Base-by-base conservation (phyloP, 2,797 vertebrate genomes). In the Oreonectes daqikongensis region DNA sequence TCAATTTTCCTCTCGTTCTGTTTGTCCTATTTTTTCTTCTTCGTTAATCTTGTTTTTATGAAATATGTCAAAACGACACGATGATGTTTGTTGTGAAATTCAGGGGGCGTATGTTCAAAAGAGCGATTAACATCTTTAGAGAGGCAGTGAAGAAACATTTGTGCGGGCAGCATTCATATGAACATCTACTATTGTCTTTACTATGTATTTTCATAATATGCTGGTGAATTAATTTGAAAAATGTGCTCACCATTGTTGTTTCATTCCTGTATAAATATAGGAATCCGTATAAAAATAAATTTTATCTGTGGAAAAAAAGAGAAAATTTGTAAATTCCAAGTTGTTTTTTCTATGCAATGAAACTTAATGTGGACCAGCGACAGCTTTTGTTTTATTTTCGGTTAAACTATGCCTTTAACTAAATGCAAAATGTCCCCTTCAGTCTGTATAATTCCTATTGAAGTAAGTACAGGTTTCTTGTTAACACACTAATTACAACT, bases 1-100 rank as follows among this genome's bases (percentile, higher is more conserved):
- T 57, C 40, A 63, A 26, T 61, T 63, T 65, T 40, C 57, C 46
- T 60, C 46, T 69, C 38, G 59, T 60, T 68, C 61, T 50, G 44
- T 71, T 61, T 67, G 52, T 35, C 15, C 32, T 52, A 30, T 61
- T 46, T 61, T 67, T 59, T 35, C 15, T 42, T 52, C 38, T 61
- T 46, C 35, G 18, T 59, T 32, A n/a, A 22, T 42, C 42, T 7
- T 5, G 28, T 18, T 12, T 38, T 79, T 14, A 26, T 17, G 48
- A 5, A 38, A n/a, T 26, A 0, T 48, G 40, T 46, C 17, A 30
- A 28, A 48, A 11, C 12, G 10, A 50, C 30, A 20, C 20, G 5
- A 53, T 24, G 35, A 65, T 6, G 32, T 44, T 30, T 8, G 24
- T 28, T 57, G 53, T 57, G 11, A 53, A 53, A 53, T 22, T 53